phyloP scores from a whole-genome alignment of 2,888 invertebrate species.

The Lycophotia porphyrea region DNA sequence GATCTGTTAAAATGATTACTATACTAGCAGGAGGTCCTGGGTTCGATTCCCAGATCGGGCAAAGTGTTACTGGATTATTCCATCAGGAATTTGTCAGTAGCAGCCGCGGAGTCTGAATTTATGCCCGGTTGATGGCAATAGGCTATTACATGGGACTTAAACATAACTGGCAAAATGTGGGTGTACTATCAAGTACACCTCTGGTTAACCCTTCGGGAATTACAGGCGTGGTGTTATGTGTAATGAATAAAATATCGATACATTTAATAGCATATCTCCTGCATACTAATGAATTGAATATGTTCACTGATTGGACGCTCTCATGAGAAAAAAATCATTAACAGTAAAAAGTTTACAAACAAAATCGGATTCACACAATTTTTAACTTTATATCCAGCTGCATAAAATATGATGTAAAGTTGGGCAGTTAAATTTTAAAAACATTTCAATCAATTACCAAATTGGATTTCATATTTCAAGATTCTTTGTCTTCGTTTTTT shows the following conservation, averaged over 20 bases:
- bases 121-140: no score
- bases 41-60: no score
- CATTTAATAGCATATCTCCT: neutral
- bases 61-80: no score
- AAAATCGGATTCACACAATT: neutral
- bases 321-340: conserved; percentile 10
- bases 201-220: no score
- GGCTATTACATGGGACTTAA: no score
- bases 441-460: conserved; percentile 14
- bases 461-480: conserved; percentile 1
- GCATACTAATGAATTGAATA: conserved; percentile 17
- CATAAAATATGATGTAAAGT: neutral
- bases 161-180: no score
- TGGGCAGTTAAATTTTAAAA: neutral
- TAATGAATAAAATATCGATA: neutral
- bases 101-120: no score
- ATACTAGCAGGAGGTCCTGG: no score
- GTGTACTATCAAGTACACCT: no score
- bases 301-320: conserved; percentile 21
- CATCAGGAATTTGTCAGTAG: no score
- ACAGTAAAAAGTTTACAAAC: neutral
- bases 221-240: no score
- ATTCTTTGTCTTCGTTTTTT: conserved; percentile 4
- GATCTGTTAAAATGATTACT: conserved; percentile 9
- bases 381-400: neutral